A percentile compares a stretch with the other conserved stretches of the same genome.
Conservation (phyloP, 2,797 vertebrate species). For the Phrynocephalus vlangalii region DNA sequence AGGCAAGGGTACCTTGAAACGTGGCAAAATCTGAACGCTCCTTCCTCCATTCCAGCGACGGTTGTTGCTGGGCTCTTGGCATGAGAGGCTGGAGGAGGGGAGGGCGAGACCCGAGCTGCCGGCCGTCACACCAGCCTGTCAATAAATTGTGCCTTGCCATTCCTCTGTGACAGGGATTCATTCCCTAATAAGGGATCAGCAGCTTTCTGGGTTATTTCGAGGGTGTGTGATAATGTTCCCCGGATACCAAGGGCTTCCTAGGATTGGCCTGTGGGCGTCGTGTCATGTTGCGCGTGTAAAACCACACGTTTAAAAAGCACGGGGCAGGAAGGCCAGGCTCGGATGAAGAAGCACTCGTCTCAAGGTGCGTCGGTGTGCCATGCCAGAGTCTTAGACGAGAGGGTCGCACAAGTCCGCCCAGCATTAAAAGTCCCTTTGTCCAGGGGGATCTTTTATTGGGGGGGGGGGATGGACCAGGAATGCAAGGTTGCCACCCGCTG, state of each 20-base stretch:
- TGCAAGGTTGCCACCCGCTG: constrained; percentile 23
- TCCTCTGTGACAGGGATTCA: constrained; percentile 85
- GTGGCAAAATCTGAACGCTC: constrained; percentile 63
- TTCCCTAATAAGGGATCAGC: constrained; percentile 94
- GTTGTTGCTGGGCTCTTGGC: constrained; percentile 44
- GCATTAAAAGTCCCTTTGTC: constrained; percentile 10
- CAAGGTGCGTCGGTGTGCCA: not conserved
- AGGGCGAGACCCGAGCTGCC: constrained; percentile 60
- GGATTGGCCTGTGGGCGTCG: constrained; percentile 47
- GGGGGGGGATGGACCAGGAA: not conserved
- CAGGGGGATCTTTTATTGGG: constrained; percentile 8
- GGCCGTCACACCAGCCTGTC: constrained; percentile 84
- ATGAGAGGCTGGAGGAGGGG: constrained; percentile 50
- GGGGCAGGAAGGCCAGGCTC: not conserved
- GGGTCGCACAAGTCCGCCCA: constrained; percentile 19
- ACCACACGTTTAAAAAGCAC: constrained; percentile 36
- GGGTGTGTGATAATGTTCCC: constrained; percentile 93
- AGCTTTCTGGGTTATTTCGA: constrained; percentile 97
- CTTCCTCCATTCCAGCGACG: constrained; percentile 34
- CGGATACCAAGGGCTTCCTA: constrained; percentile 80
- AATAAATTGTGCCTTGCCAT: constrained; percentile 88
- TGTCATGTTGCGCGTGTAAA: not conserved
- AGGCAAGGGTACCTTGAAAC: constrained; percentile 46
- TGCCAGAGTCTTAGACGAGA: too few species aligned
- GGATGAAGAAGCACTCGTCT: not conserved